Conservation (phyloP, 1,140 invertebrate genomes). For the Berghia stephanieae region DNA sequence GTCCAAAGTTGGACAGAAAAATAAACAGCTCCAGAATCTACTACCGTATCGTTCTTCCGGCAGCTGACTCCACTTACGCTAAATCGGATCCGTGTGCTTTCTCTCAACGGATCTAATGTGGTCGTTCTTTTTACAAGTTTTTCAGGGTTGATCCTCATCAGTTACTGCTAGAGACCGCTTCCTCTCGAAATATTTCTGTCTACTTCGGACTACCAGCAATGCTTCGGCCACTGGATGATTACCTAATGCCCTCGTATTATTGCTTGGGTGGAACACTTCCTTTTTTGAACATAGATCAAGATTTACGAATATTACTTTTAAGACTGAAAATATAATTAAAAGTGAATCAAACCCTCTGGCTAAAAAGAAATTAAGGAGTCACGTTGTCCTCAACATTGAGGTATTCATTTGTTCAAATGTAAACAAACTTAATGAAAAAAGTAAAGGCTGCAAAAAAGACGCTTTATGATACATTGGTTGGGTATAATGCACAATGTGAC, state of each 20-base stretch:
- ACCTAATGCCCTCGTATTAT: slow-evolving; percentile 41
- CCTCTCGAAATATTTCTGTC: slow-evolving; percentile 43
- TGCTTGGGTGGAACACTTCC: slow-evolving; percentile 41
- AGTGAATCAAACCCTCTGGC: too few species aligned
- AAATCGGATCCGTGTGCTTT: slow-evolving; percentile 35
- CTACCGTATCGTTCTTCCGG: slow-evolving; percentile 45
- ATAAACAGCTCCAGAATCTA: slow-evolving; percentile 45
- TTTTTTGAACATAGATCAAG: slow-evolving; percentile 43
- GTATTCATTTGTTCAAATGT: too few species aligned
- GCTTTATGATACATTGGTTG: slow-evolving; percentile 36
- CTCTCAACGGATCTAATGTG: slow-evolving; percentile 35
- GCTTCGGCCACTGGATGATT: slow-evolving; percentile 22
- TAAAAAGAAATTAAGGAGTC: too few species aligned
- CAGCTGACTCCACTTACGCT: not conserved
- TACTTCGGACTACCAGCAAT: slow-evolving; percentile 48
- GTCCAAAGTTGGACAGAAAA: slow-evolving; percentile 45
- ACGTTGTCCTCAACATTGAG: too few species aligned
- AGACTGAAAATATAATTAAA: too few species aligned
- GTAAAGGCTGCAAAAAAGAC: not conserved
- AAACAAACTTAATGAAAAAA: too few species aligned
- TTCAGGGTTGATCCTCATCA: slow-evolving; percentile 48
- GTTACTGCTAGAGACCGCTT: slow-evolving; percentile 44
- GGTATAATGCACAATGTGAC: slow-evolving; percentile 43
- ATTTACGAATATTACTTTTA: slow-evolving; percentile 29
- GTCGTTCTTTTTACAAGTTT: slow-evolving; percentile 49